A percentile compares a stretch with the other conserved stretches of the same genome.
phyloP scores from a whole-genome alignment of 2,888 invertebrate genomes.

The Hemistola chrysoprasaria region DNA sequence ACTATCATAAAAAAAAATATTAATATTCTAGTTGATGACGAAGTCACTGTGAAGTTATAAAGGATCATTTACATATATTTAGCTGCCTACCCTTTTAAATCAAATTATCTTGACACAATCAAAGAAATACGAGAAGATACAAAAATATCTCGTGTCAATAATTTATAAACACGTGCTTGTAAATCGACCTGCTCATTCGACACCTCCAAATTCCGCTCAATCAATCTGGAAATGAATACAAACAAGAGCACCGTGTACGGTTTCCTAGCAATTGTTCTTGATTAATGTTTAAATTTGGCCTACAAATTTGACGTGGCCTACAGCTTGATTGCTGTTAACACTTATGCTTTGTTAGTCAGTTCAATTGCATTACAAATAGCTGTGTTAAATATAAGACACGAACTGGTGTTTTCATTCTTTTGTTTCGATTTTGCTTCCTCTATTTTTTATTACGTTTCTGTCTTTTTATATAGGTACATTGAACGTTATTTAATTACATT shows the following conservation, averaged over 20 bases:
- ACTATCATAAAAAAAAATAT: too few relatives aligned
- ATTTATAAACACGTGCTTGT: conserved; percentile 9
- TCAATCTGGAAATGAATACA: conserved; percentile 31
- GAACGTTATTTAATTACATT: too few relatives aligned
- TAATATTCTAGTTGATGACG: too few relatives aligned
- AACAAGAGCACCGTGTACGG: conserved; percentile 32
- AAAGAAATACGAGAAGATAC: conserved; percentile 7
- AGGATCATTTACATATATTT: too few relatives aligned
- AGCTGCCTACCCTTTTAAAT: too few relatives aligned
- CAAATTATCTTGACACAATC: conserved; percentile 5
- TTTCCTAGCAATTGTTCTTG: conserved; percentile 54
- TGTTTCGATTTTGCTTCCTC: too few relatives aligned
- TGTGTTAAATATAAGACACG: conserved; percentile 10
- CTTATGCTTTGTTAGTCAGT: conserved; percentile 14
- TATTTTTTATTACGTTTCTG: too few relatives aligned
- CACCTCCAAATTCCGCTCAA: conserved; percentile 9
- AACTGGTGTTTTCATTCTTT: too few relatives aligned
- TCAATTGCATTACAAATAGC: conserved; percentile 19
- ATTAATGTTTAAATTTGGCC: conserved; percentile 54
- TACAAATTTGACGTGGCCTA: conserved; percentile 55
- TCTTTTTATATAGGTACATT: too few relatives aligned
- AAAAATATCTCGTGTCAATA: conserved; percentile 12
- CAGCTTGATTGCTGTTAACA: conserved; percentile 41
- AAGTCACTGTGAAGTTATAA: too few relatives aligned
- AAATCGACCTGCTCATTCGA: conserved; percentile 10